phyloP scores from a whole-genome alignment of 2,888 invertebrate genomes.

The Anthrax anthrax region DNA sequence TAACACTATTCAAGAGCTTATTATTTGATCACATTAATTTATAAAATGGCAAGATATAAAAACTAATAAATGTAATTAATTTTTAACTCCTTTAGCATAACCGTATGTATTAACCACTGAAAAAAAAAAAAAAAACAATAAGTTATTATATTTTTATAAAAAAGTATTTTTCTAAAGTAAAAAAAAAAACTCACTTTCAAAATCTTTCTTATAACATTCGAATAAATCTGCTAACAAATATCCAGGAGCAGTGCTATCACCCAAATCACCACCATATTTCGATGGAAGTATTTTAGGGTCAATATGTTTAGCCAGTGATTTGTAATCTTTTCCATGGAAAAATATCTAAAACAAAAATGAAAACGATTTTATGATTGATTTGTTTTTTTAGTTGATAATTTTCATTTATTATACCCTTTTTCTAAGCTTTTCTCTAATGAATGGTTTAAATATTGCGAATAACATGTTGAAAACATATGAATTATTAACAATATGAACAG shows the following conservation, averaged over 20 bases:
- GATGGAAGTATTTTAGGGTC: slow-evolving; percentile 44
- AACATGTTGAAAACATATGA: slow-evolving; percentile 75
- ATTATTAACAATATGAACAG: slow-evolving; percentile 77
- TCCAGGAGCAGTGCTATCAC: slow-evolving; percentile 43
- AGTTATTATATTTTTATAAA: not conserved
- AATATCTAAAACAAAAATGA: slow-evolving; percentile 37
- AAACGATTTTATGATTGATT: not conserved
- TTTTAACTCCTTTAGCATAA: slow-evolving; percentile 34
- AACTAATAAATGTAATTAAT: slow-evolving; percentile 11
- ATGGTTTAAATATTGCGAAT: slow-evolving; percentile 76
- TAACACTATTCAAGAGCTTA: no score
- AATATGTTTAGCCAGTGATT: slow-evolving; percentile 44
- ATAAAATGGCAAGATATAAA: not conserved
- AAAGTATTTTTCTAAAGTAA: no score
- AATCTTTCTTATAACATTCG: slow-evolving; percentile 48
- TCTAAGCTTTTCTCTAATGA: slow-evolving; percentile 67
- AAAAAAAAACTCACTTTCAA: slow-evolving; percentile 39
- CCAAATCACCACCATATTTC: slow-evolving; percentile 51
- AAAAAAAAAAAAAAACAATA: slow-evolving; percentile 20
- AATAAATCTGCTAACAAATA: slow-evolving; percentile 52
- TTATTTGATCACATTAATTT: not conserved
- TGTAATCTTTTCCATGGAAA: slow-evolving; percentile 57
- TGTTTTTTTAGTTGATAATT: no score
- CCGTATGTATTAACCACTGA: slow-evolving; percentile 45
- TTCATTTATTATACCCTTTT: slow-evolving; percentile 60